These are phyloP conservation scores for Macrotus californicus DNA, from an alignment of 2,113 vertebrate genomes.

Conservation along the genomic window DNA sequence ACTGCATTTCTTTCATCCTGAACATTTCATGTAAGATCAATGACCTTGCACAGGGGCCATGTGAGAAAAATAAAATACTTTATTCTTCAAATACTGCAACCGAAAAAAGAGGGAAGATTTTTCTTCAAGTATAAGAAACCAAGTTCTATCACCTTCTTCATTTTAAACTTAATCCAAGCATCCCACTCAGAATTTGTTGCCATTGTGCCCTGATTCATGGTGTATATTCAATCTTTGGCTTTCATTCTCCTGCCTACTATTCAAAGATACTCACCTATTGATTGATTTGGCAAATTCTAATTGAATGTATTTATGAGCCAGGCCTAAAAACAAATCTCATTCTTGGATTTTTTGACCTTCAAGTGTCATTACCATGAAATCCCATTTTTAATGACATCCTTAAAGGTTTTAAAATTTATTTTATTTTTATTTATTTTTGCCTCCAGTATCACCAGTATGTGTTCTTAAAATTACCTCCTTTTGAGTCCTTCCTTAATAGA, in stretches of 20 bases:
- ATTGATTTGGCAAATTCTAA: neutral
- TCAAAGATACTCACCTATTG: neutral
- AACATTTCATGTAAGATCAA: neutral
- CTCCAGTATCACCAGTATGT: neutral
- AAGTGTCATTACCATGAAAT: neutral
- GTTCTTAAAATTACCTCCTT: neutral
- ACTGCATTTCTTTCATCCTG: neutral
- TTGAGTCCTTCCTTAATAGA: neutral
- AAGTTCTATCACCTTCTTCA: neutral
- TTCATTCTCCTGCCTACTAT: neutral
- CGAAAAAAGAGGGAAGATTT: neutral
- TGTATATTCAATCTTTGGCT: neutral
- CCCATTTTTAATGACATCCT: neutral
- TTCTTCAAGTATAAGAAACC: neutral
- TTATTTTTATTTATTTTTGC: neutral
- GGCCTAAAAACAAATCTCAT: neutral
- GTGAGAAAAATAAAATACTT: neutral
- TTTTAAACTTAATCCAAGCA: neutral
- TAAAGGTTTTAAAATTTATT: neutral
- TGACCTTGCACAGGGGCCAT: neutral
- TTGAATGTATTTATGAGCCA: neutral
- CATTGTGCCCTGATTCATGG: neutral
- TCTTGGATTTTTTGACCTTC: neutral
- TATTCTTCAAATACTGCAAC: neutral
- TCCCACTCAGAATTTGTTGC: neutral